phyloP scores from a whole-genome alignment of 2,797 vertebrate genomes.

The Cirrhinus mrigala region DNA sequence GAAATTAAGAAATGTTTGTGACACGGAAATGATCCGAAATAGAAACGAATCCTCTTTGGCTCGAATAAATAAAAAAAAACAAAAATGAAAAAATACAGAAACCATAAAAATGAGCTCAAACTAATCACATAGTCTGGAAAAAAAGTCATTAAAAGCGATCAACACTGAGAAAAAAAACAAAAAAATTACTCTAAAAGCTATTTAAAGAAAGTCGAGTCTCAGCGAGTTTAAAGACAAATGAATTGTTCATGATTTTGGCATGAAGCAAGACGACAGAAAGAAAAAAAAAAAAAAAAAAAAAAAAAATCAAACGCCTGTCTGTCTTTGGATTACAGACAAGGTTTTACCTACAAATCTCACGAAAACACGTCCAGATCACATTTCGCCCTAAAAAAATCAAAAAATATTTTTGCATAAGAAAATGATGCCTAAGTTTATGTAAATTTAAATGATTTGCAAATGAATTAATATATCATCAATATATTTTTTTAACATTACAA shows the following conservation, averaged over 20 bases:
- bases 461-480: background rate
- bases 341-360: constrained; percentile 19
- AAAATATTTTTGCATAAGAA: background rate
- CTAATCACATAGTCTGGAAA: constrained; percentile 56
- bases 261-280: constrained; percentile 23
- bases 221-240: constrained; percentile 32
- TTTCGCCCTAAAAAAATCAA: background rate
- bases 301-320: constrained; percentile 11
- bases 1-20: constrained; percentile 75
- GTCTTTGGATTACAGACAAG: constrained; percentile 12
- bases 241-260: constrained; percentile 62
- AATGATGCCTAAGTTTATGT: background rate
- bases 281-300: background rate
- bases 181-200: constrained; percentile 50
- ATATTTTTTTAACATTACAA: background rate
- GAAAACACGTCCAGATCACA: constrained; percentile 22
- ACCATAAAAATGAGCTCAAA: constrained; percentile 75
- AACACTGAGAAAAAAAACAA: constrained; percentile 59
- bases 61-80: constrained; percentile 82
- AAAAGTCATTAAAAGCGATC: constrained; percentile 65
- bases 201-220: constrained; percentile 38
- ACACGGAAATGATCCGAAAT: constrained; percentile 64
- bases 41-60: constrained; percentile 79
- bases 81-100: constrained; percentile 64
- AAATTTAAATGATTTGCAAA: background rate